Evolutionary conservation across 2,888 invertebrate genomes (phyloP).

Genomic region (Metellina segmentata): DNA sequence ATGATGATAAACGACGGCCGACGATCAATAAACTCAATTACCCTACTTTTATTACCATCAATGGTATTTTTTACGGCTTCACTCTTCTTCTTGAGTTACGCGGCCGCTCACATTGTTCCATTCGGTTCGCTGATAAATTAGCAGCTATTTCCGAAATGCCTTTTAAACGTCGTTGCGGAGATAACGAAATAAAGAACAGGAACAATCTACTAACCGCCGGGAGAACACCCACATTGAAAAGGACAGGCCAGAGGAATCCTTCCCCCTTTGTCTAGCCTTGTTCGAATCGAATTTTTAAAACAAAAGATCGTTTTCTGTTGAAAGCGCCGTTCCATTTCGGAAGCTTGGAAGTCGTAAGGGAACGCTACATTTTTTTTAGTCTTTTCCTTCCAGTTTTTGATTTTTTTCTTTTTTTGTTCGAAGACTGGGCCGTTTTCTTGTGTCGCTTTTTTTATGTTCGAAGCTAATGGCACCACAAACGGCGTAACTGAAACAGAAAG

Average conservation of each 20-base stretch:
- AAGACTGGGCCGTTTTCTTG: conserved; percentile 27
- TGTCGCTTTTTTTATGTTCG: background rate
- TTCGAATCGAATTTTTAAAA: conserved; percentile 63
- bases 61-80: background rate
- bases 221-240: conserved; percentile 31
- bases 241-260: conserved; percentile 25
- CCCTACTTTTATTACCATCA: conserved; percentile 58
- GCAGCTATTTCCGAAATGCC: conserved; percentile 48
- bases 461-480: conserved; percentile 55
- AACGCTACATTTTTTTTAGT: background rate
- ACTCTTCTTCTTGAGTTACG: conserved; percentile 12
- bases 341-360: conserved; percentile 3
- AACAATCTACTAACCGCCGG: conserved; percentile 35
- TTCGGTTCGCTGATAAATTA: conserved; percentile 39
- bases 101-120: conserved; percentile 2
- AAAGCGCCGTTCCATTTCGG: conserved; percentile 44
- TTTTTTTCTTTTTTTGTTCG: conserved; percentile 23
- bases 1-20: conserved; percentile 42
- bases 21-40: conserved; percentile 67
- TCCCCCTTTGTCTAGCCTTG: conserved; percentile 42
- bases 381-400: background rate
- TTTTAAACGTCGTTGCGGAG: conserved; percentile 31
- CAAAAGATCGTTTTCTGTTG: conserved; percentile 57
- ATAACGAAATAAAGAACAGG: conserved; percentile 55
- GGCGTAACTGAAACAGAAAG: conserved; percentile 6